phyloP scores from a whole-genome alignment of 2,888 invertebrate species.

The Polietes domitor region DNA sequence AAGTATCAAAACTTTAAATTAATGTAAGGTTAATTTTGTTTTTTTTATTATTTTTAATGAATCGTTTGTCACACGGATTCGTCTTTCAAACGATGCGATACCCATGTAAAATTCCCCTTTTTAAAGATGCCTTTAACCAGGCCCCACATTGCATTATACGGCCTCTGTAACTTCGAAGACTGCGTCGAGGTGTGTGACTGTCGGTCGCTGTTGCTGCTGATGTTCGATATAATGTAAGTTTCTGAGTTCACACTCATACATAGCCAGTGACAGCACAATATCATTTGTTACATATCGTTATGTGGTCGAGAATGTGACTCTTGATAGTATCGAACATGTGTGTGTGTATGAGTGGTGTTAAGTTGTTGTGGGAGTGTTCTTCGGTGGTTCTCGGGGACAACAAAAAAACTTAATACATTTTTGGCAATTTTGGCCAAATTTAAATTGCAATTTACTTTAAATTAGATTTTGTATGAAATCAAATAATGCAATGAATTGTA shows the following conservation, averaged over 20 bases:
- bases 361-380: neutral
- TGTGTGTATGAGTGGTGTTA: constrained; percentile 1
- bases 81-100: no score
- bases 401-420: neutral
- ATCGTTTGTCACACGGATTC: no score
- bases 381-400: neutral
- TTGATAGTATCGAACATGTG: constrained; percentile 27
- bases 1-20: no score
- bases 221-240: constrained; percentile 53
- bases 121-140: no score
- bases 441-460: neutral
- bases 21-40: no score
- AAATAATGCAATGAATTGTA: no score
- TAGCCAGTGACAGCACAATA: constrained; percentile 37
- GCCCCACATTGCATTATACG: no score
- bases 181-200: constrained; percentile 22
- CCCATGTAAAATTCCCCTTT: no score
- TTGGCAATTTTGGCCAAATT: neutral
- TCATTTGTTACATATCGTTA: constrained; percentile 37
- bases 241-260: constrained; percentile 40
- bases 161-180: no score
- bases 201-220: neutral
- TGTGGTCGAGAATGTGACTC: constrained; percentile 44
- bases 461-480: neutral
- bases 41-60: no score